These are phyloP conservation scores for Dryoscopus gambensis DNA, from an alignment of 2,113 vertebrate species.

Conservation along the genomic window DNA sequence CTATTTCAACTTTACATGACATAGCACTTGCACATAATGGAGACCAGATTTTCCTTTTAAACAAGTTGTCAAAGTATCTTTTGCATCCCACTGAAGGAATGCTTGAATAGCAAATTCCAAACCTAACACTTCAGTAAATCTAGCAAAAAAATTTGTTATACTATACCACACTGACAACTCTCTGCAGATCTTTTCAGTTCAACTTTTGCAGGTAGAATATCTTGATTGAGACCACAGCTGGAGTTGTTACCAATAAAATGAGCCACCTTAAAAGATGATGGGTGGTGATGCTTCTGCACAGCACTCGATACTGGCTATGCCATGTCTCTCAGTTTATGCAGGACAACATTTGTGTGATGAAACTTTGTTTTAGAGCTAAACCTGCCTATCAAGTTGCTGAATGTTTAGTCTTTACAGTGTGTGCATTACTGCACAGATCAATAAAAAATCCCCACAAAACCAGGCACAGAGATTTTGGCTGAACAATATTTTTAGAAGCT, in stretches of 20 bases:
- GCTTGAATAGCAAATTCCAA: not conserved
- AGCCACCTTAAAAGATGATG: not conserved
- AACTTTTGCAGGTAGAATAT: not conserved
- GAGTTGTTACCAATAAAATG: not conserved
- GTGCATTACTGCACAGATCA: not conserved
- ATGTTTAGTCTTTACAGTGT: not conserved
- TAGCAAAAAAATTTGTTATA: not conserved
- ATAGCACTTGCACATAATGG: not conserved
- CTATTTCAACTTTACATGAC: not conserved
- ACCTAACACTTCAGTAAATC: not conserved
- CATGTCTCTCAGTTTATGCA: not conserved
- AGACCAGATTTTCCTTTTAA: not conserved
- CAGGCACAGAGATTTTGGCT: not conserved
- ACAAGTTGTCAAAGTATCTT: not conserved
- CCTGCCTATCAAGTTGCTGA: not conserved
- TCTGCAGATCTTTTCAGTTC: not conserved
- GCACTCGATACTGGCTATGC: accelerated
- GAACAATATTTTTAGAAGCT: slow-evolving; percentile 23
- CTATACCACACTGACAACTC: not conserved
- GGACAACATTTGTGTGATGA: not conserved
- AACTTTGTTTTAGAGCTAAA: not conserved
- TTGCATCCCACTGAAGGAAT: not conserved
- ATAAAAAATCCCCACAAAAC: not conserved
- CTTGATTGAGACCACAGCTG: not conserved
- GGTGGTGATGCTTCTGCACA: not conserved